Evolutionary conservation across 2,797 vertebrate species (phyloP).

Genomic region (Siniperca scherzeri): DNA sequence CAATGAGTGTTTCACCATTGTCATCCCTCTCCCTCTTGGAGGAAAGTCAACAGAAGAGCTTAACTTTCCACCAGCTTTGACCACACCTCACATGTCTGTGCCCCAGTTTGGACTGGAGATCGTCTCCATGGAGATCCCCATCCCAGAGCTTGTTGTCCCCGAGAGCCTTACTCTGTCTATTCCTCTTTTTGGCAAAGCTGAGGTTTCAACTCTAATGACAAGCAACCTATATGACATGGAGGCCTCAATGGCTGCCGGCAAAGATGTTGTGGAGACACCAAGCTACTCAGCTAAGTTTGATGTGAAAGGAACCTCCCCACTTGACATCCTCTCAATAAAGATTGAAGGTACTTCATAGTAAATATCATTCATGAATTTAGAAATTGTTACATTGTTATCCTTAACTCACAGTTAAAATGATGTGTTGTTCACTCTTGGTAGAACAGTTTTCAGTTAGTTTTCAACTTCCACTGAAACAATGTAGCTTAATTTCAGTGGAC

Average conservation of each 20-base stretch:
- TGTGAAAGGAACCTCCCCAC: conserved; percentile 84
- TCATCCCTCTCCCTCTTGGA: conserved; percentile 89
- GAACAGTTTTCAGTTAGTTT: neutral
- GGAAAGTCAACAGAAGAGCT: conserved; percentile 90
- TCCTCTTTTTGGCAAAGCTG: conserved; percentile 88
- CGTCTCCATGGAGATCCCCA: conserved; percentile 82
- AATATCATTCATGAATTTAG: neutral
- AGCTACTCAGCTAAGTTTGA: conserved; percentile 84
- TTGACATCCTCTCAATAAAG: conserved; percentile 90
- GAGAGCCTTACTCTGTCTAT: conserved; percentile 83
- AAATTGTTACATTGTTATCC: neutral
- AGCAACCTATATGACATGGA: conserved; percentile 95
- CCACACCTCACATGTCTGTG: conserved; percentile 85
- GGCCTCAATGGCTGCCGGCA: conserved; percentile 83
- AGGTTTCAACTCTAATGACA: conserved; percentile 87
- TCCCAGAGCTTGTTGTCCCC: conserved; percentile 90
- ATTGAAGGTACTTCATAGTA: conserved; percentile 86
- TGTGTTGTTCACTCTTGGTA: neutral
- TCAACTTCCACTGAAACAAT: neutral
- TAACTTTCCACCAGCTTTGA: conserved; percentile 83
- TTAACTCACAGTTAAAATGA: neutral
- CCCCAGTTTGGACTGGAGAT: conserved; percentile 87
- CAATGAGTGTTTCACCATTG: conserved; percentile 83
- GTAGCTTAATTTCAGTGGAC: neutral
- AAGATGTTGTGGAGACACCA: conserved; percentile 82